These are phyloP conservation scores for Triplophysa rosa DNA, from an alignment of 2,113 vertebrate species.

Conservation along the genomic window DNA sequence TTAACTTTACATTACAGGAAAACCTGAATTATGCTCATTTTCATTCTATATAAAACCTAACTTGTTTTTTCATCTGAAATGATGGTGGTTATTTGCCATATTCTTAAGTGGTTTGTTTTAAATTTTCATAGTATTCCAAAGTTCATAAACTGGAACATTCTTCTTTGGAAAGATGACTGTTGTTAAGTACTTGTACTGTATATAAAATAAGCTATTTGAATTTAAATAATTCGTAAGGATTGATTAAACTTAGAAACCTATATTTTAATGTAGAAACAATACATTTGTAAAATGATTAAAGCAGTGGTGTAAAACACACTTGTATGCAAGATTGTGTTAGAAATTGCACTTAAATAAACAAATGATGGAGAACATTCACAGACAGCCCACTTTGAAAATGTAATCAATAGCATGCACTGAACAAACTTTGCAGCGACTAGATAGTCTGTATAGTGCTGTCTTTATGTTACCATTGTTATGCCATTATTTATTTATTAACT, in stretches of 20 bases:
- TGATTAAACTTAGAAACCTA: slow-evolving; percentile 27
- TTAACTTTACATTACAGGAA: background rate
- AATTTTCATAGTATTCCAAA: background rate
- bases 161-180: background rate
- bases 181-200: background rate
- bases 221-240: slow-evolving; percentile 18
- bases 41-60: background rate
- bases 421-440: background rate
- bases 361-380: background rate
- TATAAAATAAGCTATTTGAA: slow-evolving; percentile 22
- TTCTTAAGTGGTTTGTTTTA: background rate
- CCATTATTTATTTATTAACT: slow-evolving; percentile 20
- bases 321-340: slow-evolving; percentile 3
- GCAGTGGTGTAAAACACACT: background rate
- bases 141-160: background rate
- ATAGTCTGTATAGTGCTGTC: background rate
- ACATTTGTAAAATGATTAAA: slow-evolving; percentile 23
- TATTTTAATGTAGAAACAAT: slow-evolving; percentile 28
- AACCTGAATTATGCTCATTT: slow-evolving; percentile 9
- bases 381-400: slow-evolving; percentile 4
- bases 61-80: slow-evolving; percentile 12
- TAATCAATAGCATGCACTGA: slow-evolving; percentile 27
- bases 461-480: slow-evolving; percentile 16
- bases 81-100: background rate
- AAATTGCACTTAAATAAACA: slow-evolving; percentile 22